Base-by-base conservation (phyloP, 2,888 invertebrate species). In the Athetis lepigone region DNA sequence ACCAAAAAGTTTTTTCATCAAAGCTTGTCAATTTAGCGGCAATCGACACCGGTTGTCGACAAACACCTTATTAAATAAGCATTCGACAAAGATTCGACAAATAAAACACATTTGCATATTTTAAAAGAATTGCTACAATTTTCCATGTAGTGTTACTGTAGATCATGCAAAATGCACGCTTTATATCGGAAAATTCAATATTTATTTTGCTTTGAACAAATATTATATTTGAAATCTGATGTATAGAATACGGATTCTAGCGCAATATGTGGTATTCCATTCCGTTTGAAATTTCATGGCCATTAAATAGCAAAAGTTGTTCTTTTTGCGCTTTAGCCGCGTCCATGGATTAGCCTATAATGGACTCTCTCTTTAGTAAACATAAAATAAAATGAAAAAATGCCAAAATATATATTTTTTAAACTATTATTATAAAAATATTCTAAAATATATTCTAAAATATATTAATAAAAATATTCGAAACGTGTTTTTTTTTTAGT, bases 1-100 rank as follows among this genome's bases (percentile, higher is more conserved):
- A 37, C 16, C 19, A 23, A 29, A 55, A 68, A 49, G 69, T 56
- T 68, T 56, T 66, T 56, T 56, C 56, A 74, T 74, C 43, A 67
- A 6, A 37, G 29, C 42, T 37, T 74, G 47, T 56, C 74, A 74
- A 55, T 66, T 49, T 49, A 54, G 11, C 23, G 25, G 21, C n/a
- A 50, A 74, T 49, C 27, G 33, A 36, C 19, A 56, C 40, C 46
- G 37, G 55, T 47, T 54, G 27, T 18, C 37, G 18, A 8, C 42
- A 33, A 73, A 46, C 45, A 40, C 29, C 11, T 9, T 29, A 3
- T 29, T 18, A 16, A 33, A 43, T 29, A 46, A 46, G 29, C 8
- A 29, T 7, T 33, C 33, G 33, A 33, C 13, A 33, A 33, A 3
- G 43, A n/a, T 52, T 54, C n/a, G 4, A 54, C 19, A 27, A 49